These are phyloP conservation scores for Diarsia rubi DNA, from an alignment of 2,888 invertebrate species.

Conservation along the genomic window DNA sequence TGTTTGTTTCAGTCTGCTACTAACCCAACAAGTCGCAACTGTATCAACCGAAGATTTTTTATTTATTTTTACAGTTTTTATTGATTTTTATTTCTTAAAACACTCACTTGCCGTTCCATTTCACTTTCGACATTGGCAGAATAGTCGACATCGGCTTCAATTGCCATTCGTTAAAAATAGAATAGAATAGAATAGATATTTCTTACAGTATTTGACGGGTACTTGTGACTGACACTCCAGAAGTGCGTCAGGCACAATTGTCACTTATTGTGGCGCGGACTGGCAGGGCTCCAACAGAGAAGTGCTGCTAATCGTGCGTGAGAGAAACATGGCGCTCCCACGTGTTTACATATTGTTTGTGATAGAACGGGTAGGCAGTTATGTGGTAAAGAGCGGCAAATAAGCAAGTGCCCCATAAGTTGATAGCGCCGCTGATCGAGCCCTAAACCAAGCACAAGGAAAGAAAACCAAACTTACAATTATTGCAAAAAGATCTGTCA, in stretches of 20 bases:
- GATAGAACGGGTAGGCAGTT: background rate
- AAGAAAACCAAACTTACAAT: background rate
- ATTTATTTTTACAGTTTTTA: no score
- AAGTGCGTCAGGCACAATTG: slow-evolving; percentile 48
- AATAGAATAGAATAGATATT: no score
- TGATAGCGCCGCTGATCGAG: background rate
- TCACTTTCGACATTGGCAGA: no score
- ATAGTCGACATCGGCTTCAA: no score
- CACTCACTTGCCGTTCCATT: no score
- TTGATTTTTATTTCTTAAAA: no score
- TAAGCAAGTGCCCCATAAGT: background rate
- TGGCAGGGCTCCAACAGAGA: slow-evolving; percentile 45
- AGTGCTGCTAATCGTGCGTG: slow-evolving; percentile 30
- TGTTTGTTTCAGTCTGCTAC: no score
- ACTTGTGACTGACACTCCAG: slow-evolving; percentile 45
- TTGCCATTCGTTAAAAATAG: no score
- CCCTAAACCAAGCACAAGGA: background rate
- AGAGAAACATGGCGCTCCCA: slow-evolving; percentile 6
- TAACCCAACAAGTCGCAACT: no score
- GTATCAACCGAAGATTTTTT: no score
- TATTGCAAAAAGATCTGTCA: background rate
- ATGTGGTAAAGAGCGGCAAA: background rate
- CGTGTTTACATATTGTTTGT: background rate
- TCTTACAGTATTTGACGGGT: slow-evolving; percentile 31
- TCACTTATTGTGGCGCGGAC: slow-evolving; percentile 23